Base-by-base conservation (phyloP, 30 jellyfish, hydroid and myxozoan genomes). In the Haliclystus octoradiatus region DNA sequence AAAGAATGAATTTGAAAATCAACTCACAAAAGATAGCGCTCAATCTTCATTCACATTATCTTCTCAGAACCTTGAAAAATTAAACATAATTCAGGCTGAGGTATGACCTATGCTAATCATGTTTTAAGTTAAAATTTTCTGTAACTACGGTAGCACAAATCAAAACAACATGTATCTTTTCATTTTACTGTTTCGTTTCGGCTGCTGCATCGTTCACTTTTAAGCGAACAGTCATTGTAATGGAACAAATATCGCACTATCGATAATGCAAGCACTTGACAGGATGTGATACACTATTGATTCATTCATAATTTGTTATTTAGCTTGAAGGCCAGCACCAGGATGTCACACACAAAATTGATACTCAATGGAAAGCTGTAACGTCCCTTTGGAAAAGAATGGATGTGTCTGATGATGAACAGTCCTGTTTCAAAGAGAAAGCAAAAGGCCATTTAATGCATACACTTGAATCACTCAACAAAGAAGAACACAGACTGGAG, bases 321-420 rank as follows among this genome's bases (percentile, higher is more conserved):
- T 62, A 89, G 98, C 95, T 89, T 14, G 94, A 89, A 66, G 68
- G 51, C 14, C 81, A 68, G 32, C 95, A 89, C 75, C 64, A 76
- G 52, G 74, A 77, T 19, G 62, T 89, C 29, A 66, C 82, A 31
- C 92, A 85, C 31, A 94, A 89, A 62, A 89, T 89, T 49, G 95
- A 75, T 69, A 76, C 83, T 9, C 63, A 81, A 24, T 75, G 84
- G 26, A 77, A 29, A 26, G 77, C 77, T 67, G 90, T 82, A 25
- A 66, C 74, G 61, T 92, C 94, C 26, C 73, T 89, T 31, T 89
- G 95, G 94, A 91, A 81, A 33, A 71, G 98, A 15, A 67, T 89
- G 52, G 98, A 89, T 15, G 79, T 75, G 5, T 25, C 64, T 19
- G 73, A 65, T 31, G 74, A 62, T 0, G 95, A 89, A 34, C 50